Conservation (phyloP, 2,113 vertebrate species). For the Hemicordylus capensis region DNA sequence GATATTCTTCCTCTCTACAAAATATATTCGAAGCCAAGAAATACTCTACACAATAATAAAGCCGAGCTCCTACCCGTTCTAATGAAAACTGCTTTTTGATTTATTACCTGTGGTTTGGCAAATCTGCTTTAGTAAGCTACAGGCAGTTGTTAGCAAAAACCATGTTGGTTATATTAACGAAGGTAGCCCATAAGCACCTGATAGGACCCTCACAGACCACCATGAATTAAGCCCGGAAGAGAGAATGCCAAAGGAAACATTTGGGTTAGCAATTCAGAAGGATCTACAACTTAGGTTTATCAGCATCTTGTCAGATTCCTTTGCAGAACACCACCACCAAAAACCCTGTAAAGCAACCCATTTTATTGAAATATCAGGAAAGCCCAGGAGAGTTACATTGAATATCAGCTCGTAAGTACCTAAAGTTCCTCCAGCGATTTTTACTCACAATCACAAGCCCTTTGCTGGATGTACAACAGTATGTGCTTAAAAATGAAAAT, state of each 20-base stretch:
- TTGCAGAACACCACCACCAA: neutral
- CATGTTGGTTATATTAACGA: constrained; percentile 16
- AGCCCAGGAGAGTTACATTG: constrained; percentile 29
- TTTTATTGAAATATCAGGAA: constrained; percentile 6
- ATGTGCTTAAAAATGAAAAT: no score
- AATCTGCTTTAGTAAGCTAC: constrained; percentile 53
- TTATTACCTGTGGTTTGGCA: constrained; percentile 62
- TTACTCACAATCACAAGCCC: no score
- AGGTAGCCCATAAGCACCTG: constrained; percentile 30
- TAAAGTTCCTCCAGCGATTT: neutral
- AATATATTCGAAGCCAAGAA: constrained; percentile 10
- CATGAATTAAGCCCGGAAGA: constrained; percentile 22
- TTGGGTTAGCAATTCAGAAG: constrained; percentile 48
- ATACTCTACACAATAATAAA: constrained; percentile 7
- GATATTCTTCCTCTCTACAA: constrained; percentile 3
- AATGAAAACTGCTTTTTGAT: constrained; percentile 64
- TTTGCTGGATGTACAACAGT: no score
- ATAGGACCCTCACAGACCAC: constrained; percentile 51
- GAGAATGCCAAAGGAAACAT: constrained; percentile 63
- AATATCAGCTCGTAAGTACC: neutral
- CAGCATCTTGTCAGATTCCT: constrained; percentile 35
- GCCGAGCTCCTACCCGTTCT: constrained; percentile 17
- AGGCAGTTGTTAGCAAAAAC: constrained; percentile 56
- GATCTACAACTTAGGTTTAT: constrained; percentile 58
- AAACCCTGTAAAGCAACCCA: neutral